phyloP scores from a whole-genome alignment of 2,113 vertebrate genomes.

The Cnemophilus loriae region DNA sequence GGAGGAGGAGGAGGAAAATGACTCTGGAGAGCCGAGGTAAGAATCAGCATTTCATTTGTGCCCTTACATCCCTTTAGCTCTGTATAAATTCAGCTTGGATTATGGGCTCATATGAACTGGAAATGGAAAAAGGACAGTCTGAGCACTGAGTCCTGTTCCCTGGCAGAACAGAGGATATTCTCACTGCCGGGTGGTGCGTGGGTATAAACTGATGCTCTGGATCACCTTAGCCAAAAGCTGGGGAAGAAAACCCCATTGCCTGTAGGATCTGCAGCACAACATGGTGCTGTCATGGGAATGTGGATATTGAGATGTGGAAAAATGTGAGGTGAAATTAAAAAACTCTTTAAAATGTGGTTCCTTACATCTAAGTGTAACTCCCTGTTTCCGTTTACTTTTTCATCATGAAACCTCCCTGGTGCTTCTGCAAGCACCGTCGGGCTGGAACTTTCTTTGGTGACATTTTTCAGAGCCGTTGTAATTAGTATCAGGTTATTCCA shows the following conservation, averaged over 20 bases:
- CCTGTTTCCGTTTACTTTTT: neutral
- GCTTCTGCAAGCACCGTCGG: neutral
- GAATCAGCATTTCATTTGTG: neutral
- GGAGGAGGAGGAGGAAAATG: constrained; percentile 96
- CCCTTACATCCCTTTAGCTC: neutral
- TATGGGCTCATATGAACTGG: neutral
- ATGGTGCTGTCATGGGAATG: neutral
- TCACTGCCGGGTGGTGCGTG: neutral
- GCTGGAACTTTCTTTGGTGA: constrained; percentile 11
- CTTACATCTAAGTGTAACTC: neutral
- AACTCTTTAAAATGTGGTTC: neutral
- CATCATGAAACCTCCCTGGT: neutral
- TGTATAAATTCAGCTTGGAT: neutral
- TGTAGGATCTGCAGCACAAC: neutral
- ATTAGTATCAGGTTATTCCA: constrained; percentile 50
- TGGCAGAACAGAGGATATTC: neutral
- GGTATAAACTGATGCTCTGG: neutral
- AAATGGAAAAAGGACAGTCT: neutral
- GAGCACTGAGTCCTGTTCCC: neutral
- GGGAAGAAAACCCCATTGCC: neutral
- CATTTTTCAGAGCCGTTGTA: neutral
- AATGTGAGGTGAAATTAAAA: neutral
- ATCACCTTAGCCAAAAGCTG: neutral
- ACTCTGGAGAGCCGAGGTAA: constrained; percentile 93
- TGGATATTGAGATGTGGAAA: neutral